Percentiles rank a stretch among this genome's conserved stretches.
Evolutionary conservation across 2,113 vertebrate genomes (phyloP).

Genomic region (Triplophysa tibetana): DNA sequence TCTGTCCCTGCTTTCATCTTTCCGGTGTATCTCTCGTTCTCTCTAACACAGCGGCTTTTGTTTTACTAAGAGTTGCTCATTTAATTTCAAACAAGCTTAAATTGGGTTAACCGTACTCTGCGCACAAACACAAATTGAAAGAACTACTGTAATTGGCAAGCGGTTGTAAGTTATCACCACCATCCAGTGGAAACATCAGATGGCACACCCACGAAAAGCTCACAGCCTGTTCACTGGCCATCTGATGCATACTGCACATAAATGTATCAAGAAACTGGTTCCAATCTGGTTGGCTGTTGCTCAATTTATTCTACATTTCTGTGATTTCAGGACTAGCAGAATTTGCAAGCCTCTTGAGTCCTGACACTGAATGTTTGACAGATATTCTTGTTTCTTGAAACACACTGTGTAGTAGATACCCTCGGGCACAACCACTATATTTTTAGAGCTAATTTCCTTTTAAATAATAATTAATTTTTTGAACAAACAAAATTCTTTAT

Average conservation of each 20-base stretch:
- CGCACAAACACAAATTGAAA: conserved; percentile 28
- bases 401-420: not conserved
- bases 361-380: not conserved
- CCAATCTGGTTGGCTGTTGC: not conserved
- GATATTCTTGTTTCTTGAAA: not conserved
- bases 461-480: not conserved
- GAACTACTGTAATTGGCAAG: not conserved
- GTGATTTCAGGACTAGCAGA: no score
- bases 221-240: conserved; percentile 12
- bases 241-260: conserved; percentile 22
- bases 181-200: conserved; percentile 4
- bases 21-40: conserved; percentile 22
- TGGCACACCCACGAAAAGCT: conserved; percentile 18
- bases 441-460: not conserved
- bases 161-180: not conserved
- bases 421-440: not conserved
- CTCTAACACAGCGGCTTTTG: conserved; percentile 3
- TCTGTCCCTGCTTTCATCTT: conserved; percentile 48
- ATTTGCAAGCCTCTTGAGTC: not conserved
- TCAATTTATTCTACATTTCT: not conserved
- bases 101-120: conserved; percentile 12
- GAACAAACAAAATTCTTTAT: not conserved
- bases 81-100: conserved; percentile 24
- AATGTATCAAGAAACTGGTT: conserved; percentile 8
- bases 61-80: not conserved